These are phyloP conservation scores for Chirona hameri DNA, from an alignment of 2,888 invertebrate genomes.

Conservation along the genomic window DNA sequence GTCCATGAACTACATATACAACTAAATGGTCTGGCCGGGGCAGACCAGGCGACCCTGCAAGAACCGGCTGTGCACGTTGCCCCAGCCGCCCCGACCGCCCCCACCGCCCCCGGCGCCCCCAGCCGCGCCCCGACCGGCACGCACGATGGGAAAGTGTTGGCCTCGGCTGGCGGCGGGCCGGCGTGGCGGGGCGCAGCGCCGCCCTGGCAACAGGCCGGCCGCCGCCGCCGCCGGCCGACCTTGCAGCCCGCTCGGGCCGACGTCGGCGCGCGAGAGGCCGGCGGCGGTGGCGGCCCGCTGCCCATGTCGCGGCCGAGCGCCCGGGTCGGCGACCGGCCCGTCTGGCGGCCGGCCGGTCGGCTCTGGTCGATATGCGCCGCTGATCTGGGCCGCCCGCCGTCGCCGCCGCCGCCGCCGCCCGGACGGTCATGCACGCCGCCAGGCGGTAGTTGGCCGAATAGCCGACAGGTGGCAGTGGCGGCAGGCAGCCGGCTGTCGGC, in stretches of 20 bases:
- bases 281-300: background rate
- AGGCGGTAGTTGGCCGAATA: background rate
- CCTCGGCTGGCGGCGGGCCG: background rate
- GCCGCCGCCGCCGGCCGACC: constrained; percentile 13
- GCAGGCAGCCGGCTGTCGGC: background rate
- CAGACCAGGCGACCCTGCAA: too few species aligned
- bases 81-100: background rate
- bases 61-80: background rate
- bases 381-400: background rate
- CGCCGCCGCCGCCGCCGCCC: background rate
- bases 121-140: background rate
- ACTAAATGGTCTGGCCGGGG: too few species aligned
- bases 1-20: too few species aligned
- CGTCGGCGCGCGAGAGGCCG: background rate
- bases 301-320: background rate
- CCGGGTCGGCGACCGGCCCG: constrained; percentile 14
- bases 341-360: background rate
- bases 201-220: background rate
- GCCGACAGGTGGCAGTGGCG: background rate
- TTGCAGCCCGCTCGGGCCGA: background rate
- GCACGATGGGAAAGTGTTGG: constrained; percentile 5
- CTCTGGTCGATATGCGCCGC: constrained; percentile 1
- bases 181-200: background rate
- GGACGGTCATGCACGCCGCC: background rate
- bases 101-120: background rate